These are phyloP conservation scores for Petromus typicus DNA, from an alignment of 2,113 vertebrate genomes.

Conservation along the genomic window DNA sequence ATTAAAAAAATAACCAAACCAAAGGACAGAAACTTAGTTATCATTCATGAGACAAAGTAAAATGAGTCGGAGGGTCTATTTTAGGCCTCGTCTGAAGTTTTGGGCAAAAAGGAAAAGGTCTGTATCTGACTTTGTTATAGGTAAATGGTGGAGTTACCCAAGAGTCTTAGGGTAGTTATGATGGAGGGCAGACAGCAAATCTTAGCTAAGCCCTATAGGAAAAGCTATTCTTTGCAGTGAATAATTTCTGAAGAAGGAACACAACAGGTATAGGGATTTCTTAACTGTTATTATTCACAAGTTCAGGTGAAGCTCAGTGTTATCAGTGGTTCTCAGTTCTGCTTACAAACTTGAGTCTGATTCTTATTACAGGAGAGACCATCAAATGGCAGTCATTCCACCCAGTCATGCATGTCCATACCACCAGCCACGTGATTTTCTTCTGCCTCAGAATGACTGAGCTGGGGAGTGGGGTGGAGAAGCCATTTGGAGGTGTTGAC, in stretches of 20 bases:
- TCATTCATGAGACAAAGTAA: neutral
- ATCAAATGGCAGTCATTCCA: neutral
- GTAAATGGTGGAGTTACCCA: neutral
- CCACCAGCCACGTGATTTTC: neutral
- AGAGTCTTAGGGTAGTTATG: neutral
- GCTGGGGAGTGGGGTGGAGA: neutral
- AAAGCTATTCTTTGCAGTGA: neutral
- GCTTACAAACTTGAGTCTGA: neutral
- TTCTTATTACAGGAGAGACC: slow-evolving; percentile 16
- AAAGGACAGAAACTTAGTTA: neutral
- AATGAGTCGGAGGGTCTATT: neutral
- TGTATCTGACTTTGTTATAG: neutral
- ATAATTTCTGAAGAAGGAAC: neutral
- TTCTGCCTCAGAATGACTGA: slow-evolving; percentile 19
- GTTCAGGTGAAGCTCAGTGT: neutral
- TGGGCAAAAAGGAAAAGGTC: neutral
- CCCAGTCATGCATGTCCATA: neutral
- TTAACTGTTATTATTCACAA: neutral
- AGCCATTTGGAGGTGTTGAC: neutral
- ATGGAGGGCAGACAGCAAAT: neutral
- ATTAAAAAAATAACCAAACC: too few species aligned
- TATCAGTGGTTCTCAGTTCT: neutral
- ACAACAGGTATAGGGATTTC: neutral
- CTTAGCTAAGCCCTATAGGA: neutral
- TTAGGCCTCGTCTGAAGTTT: neutral